Evolutionary conservation across 1,140 invertebrate genomes (phyloP), one percentile per base, ranked within the genome.

Genomic region (Diploscapter pachys): DNA sequence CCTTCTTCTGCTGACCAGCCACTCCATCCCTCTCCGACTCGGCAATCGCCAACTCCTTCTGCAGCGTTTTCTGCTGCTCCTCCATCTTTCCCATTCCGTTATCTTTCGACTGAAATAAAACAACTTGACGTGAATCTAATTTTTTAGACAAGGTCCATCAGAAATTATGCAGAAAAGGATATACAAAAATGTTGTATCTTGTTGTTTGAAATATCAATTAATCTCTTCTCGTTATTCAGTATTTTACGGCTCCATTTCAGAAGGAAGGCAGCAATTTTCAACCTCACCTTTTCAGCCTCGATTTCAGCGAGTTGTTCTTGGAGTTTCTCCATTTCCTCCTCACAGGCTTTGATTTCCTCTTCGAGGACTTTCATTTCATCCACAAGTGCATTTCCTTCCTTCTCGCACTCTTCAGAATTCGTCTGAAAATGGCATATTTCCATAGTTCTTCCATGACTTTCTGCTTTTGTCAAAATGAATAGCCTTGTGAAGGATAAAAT

Each of bases 51-150:
- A 50, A 13, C 5, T 55, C 5, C 55, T 49, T 49, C 52, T 57
- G 55, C 69, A 52, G 6, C 13, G 80, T 73, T 56, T 65, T 71
- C 52, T 85, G 54, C 11, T 86, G 76, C 3, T 64, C 54, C 69
- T 68, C 63, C 66, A 83, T 80, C 53, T 73, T 68, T 50, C 61
- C 73, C 55, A 81, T 71, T 50, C 73, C 51, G 11, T 52, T 8
- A 54, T 11, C 61, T 4, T 48, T 31, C 9, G 57, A 13, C 55
- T 31, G 1, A 31, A 31, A 31, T 31, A 31, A 31, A 31, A 31
- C 31, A 0, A 31, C 1, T 31, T 31, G 31, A 31, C 31, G 31
- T 31, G 31, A 31, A 31, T 31, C 31, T 31, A 31, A 31, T 31
- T 31, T 31, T 31, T 31, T 31, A 31, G 31, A 31, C 31, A 31